phyloP scores from a whole-genome alignment of 2,888 invertebrate genomes.

The Cephus rjabovi region DNA sequence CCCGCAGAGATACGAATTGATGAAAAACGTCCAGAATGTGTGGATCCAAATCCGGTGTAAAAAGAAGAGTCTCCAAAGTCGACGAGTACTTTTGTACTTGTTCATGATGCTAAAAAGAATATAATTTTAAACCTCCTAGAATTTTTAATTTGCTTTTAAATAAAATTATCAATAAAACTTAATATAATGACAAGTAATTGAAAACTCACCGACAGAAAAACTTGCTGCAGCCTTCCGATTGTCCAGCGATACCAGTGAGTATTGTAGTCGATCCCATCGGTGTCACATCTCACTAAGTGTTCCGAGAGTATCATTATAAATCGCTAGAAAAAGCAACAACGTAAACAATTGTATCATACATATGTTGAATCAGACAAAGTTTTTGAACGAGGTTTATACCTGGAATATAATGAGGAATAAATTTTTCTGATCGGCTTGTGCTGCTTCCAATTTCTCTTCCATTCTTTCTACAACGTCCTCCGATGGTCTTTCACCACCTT shows the following conservation, averaged over 20 bases:
- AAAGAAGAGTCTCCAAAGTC: constrained; percentile 93
- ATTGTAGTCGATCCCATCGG: constrained; percentile 91
- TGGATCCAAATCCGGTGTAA: constrained; percentile 95
- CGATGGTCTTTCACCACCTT: constrained; percentile 74
- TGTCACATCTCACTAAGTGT: constrained; percentile 93
- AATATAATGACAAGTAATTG: constrained; percentile 5
- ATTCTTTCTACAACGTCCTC: constrained; percentile 93
- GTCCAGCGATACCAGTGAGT: constrained; percentile 98
- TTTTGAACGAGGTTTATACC: constrained; percentile 57
- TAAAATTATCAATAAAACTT: constrained; percentile 14
- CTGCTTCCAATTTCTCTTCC: constrained; percentile 94
- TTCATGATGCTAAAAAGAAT: constrained; percentile 88
- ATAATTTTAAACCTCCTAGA: constrained; percentile 12
- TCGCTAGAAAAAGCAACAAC: constrained; percentile 69
- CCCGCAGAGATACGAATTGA: constrained; percentile 92
- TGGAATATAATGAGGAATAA: constrained; percentile 97
- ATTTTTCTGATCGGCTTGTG: constrained; percentile 96
- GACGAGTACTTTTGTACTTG: constrained; percentile 97
- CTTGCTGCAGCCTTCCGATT: constrained; percentile 92
- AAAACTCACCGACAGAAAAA: constrained; percentile 86
- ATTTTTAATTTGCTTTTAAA: constrained; percentile 7
- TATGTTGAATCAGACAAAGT: not conserved
- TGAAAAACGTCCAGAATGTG: constrained; percentile 97
- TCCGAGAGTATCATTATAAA: constrained; percentile 98
- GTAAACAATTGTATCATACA: not conserved